These are phyloP conservation scores for Microctonus brassicae DNA, from an alignment of 2,888 invertebrate genomes.

Conservation along the genomic window DNA sequence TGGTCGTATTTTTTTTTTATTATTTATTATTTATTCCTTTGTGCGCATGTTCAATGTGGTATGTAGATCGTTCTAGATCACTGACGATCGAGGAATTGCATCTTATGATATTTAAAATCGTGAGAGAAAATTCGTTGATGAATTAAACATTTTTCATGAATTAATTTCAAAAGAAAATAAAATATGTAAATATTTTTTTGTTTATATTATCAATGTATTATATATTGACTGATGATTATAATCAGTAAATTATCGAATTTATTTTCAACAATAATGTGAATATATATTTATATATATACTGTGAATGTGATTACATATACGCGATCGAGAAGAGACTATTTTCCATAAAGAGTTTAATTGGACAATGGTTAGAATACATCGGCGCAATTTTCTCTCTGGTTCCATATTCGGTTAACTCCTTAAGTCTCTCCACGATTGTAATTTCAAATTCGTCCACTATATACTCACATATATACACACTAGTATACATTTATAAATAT, in stretches of 20 bases:
- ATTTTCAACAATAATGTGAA: background rate
- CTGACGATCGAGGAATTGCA: constrained; percentile 43
- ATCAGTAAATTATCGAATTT: background rate
- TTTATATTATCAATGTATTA: background rate
- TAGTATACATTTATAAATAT: too few species aligned
- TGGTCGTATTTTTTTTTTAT: too few species aligned
- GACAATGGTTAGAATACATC: constrained; percentile 44
- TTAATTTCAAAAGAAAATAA: background rate
- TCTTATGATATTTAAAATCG: constrained; percentile 49
- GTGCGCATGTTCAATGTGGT: constrained; percentile 36
- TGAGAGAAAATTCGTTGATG: constrained; percentile 57
- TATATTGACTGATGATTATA: background rate
- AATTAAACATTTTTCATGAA: constrained; percentile 56
- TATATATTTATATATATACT: background rate
- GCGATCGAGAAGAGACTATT: background rate
- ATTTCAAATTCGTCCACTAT: constrained; percentile 51
- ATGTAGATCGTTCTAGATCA: constrained; percentile 59
- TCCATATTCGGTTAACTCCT: constrained; percentile 21
- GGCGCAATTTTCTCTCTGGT: constrained; percentile 29
- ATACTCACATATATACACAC: too few species aligned
- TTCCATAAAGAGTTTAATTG: constrained; percentile 49
- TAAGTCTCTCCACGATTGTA: constrained; percentile 49
- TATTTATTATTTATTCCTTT: too few species aligned
- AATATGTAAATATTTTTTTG: background rate
- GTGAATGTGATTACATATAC: background rate